Percentiles rank a stretch among this genome's conserved stretches.
Evolutionary conservation across 92 coral and sea anemone genomes (phyloP).

Genomic region (Meandrina meandrites): DNA sequence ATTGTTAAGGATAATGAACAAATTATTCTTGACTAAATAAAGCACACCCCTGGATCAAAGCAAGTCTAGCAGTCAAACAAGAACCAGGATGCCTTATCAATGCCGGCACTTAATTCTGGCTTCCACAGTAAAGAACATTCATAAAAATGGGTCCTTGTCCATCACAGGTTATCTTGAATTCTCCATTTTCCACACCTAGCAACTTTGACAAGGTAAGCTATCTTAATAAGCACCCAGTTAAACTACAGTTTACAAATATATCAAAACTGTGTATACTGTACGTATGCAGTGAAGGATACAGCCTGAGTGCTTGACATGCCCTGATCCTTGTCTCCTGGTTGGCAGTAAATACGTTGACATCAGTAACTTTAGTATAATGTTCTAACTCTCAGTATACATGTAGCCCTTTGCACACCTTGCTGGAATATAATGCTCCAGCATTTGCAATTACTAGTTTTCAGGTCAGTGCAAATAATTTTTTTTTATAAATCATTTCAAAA

Average conservation of each 20-base stretch:
- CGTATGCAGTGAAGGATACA: slow-evolving; percentile 40
- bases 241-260: neutral
- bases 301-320: slow-evolving; percentile 29
- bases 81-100: neutral
- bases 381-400: neutral
- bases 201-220: neutral
- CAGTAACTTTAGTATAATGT: neutral
- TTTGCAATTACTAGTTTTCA: no score
- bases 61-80: no score
- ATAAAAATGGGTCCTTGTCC: neutral
- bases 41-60: neutral
- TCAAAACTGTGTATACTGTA: neutral
- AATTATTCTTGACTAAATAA: neutral
- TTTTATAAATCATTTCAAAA: no score
- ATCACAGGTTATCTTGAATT: neutral
- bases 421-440: no score
- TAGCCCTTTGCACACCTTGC: no score
- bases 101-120: neutral
- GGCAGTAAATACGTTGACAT: neutral
- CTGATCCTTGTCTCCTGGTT: slow-evolving; percentile 38
- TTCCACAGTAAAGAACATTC: neutral
- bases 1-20: slow-evolving; percentile 40
- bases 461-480: no score
- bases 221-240: no score
- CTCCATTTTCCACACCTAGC: neutral